Evolutionary conservation across 2,888 invertebrate species (phyloP).

Genomic region (Drosophila villosipedis): DNA sequence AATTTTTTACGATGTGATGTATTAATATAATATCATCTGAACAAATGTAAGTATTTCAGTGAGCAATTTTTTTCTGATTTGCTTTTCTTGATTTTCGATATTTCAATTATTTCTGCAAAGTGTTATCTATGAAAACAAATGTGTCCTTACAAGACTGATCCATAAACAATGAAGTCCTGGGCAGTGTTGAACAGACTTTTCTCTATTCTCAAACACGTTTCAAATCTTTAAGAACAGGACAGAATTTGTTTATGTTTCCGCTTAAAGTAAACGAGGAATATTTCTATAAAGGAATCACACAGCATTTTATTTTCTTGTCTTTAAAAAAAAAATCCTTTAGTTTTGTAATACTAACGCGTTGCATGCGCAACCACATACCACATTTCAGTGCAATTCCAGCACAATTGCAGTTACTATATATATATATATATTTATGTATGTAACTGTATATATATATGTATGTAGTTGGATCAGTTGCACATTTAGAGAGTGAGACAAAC

Average conservation of each 20-base stretch:
- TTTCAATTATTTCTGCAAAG: background rate
- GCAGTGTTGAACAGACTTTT: background rate
- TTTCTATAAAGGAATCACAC: background rate
- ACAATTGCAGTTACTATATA: conserved; percentile 28
- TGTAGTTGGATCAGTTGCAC: conserved; percentile 11
- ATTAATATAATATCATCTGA: background rate
- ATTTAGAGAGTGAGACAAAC: conserved; percentile 27
- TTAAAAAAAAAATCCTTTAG: background rate
- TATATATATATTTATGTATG: background rate
- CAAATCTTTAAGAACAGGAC: too few relatives aligned
- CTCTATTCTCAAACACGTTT: background rate
- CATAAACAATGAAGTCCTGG: background rate
- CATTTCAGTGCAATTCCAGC: conserved; percentile 29
- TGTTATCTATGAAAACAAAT: background rate
- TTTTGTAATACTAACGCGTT: conserved; percentile 2
- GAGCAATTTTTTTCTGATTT: background rate
- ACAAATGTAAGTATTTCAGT: background rate
- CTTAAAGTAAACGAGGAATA: background rate
- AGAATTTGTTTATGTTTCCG: background rate
- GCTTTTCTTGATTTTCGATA: background rate
- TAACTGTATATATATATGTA: background rate
- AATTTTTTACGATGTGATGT: background rate
- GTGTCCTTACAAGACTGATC: background rate
- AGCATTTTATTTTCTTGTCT: background rate
- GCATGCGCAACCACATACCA: conserved; percentile 6